Conservation (phyloP, 2,888 invertebrate species). For the Aspidapion aeneum region DNA sequence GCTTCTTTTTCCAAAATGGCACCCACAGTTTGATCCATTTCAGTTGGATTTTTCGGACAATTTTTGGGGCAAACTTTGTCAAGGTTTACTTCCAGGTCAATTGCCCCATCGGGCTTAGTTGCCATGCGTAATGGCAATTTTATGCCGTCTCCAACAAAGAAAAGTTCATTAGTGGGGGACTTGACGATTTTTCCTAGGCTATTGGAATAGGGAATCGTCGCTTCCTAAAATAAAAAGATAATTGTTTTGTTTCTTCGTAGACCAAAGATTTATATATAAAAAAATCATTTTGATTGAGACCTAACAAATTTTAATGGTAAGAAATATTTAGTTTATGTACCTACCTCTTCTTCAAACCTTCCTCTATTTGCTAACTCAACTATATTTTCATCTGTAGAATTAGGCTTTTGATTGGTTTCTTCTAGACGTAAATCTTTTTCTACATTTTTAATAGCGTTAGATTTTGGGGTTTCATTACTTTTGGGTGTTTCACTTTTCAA, state of each 20-base stretch:
- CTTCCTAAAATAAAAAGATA: neutral
- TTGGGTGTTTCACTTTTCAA: conserved; percentile 2
- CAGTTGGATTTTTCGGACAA: conserved; percentile 32
- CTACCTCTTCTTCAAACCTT: no score
- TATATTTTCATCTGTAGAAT: no score
- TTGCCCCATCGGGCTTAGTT: conserved; percentile 38
- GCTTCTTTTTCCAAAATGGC: conserved; percentile 33
- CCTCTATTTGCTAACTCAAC: no score
- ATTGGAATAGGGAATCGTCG: conserved; percentile 8
- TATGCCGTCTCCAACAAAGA: conserved; percentile 43
- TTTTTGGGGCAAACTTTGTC: conserved; percentile 43
- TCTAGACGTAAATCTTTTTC: no score
- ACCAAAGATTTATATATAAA: no score
- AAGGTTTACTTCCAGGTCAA: conserved; percentile 43
- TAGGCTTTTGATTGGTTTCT: no score
- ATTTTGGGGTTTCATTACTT: no score
- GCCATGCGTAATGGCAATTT: conserved; percentile 43
- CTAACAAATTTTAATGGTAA: no score
- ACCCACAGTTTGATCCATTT: conserved; percentile 29
- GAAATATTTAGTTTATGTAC: no score
- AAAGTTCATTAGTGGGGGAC: conserved; percentile 31
- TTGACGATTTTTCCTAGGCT: conserved; percentile 21
- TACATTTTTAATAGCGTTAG: no score
- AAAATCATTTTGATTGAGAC: no score
- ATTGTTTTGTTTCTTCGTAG: no score